Conservation (phyloP, 2,888 invertebrate species). For the Oscheius myriophilus region DNA sequence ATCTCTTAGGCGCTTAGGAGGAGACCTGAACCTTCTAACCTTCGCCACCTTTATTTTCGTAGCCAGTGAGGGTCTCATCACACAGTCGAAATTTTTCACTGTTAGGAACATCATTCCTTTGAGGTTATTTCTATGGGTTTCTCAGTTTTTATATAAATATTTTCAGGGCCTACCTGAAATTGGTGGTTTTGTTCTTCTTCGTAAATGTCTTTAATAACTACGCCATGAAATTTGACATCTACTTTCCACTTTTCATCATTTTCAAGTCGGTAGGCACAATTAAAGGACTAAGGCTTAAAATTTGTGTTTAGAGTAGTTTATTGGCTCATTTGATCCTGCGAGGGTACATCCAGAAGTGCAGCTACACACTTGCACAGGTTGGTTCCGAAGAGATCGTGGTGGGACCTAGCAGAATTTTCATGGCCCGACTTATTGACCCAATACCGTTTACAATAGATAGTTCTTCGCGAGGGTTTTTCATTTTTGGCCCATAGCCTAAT, state of each 20-base stretch:
- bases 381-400: conserved; percentile 11
- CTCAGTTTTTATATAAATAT: background rate
- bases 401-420: background rate
- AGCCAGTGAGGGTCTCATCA: conserved; percentile 51
- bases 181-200: conserved; percentile 89
- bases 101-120: conserved; percentile 46
- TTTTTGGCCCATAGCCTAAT: no score
- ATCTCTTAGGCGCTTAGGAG: conserved; percentile 44
- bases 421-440: no score
- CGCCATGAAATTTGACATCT: conserved; percentile 92
- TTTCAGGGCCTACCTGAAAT: conserved; percentile 54
- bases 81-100: conserved; percentile 52
- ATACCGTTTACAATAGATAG: no score
- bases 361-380: conserved; percentile 81
- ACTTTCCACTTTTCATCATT: conserved; percentile 97
- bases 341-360: conserved; percentile 85
- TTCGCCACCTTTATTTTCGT: conserved; percentile 58
- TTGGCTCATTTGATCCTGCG: conserved; percentile 97
- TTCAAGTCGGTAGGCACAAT: conserved; percentile 82
- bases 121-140: conserved; percentile 9
- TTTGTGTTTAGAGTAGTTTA: conserved; percentile 87
- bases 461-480: no score
- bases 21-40: conserved; percentile 54
- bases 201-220: conserved; percentile 88
- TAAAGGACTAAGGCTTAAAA: conserved; percentile 5